These are phyloP conservation scores for Athalia cordata DNA, from an alignment of 2,888 invertebrate genomes.

Conservation along the genomic window DNA sequence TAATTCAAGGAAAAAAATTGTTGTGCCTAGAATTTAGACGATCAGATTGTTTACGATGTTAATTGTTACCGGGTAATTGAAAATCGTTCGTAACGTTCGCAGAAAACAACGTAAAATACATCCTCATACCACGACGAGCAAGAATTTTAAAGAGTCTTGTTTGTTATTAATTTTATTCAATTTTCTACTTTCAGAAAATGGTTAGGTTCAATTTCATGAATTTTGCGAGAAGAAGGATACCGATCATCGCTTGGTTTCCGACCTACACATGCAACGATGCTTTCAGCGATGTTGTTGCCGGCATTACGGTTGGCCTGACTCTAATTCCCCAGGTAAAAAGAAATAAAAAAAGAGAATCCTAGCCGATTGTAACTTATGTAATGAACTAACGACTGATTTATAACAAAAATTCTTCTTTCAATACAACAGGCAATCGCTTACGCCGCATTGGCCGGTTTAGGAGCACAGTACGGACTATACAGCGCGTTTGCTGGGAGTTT, in stretches of 20 bases:
- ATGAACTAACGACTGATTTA: not conserved
- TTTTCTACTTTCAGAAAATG: slow-evolving; percentile 51
- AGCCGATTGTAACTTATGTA: not conserved
- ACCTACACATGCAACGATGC: slow-evolving; percentile 71
- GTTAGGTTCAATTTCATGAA: slow-evolving; percentile 52
- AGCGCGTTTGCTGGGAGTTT: slow-evolving; percentile 87
- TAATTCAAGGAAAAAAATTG: too few species aligned
- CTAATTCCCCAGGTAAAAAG: slow-evolving; percentile 71
- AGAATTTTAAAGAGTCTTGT: too few species aligned
- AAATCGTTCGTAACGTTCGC: too few species aligned
- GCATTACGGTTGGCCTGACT: slow-evolving; percentile 75
- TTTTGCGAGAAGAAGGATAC: slow-evolving; percentile 61
- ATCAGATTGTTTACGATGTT: too few species aligned
- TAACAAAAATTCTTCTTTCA: not conserved
- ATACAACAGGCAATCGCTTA: slow-evolving; percentile 65
- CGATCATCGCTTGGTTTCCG: slow-evolving; percentile 73
- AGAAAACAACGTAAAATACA: too few species aligned
- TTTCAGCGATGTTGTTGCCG: slow-evolving; percentile 77
- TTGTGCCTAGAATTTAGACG: too few species aligned
- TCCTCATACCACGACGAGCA: too few species aligned
- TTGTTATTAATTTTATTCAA: slow-evolving; percentile 40
- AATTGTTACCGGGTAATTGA: too few species aligned
- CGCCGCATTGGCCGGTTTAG: slow-evolving; percentile 63
- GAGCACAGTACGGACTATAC: slow-evolving; percentile 86
- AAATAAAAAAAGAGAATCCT: not conserved